Percentiles rank a stretch among this genome's conserved stretches.
Evolutionary conservation across 2,888 invertebrate species (phyloP).

Genomic region (Fissipunctia ypsillon): DNA sequence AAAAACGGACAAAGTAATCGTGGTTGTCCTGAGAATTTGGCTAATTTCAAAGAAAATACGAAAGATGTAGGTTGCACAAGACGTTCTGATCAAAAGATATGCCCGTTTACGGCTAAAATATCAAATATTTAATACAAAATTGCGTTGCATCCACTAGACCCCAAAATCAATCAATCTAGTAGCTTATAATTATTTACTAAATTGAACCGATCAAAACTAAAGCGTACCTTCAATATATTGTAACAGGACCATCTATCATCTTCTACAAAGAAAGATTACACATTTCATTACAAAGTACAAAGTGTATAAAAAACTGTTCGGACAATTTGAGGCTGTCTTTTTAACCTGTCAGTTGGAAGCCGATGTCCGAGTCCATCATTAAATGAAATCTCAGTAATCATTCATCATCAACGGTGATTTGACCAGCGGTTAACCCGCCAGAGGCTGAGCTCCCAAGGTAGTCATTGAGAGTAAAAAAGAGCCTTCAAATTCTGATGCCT

Average conservation of each 20-base stretch:
- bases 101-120: neutral
- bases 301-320: slow-evolving; percentile 68
- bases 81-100: neutral
- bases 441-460: slow-evolving; percentile 80
- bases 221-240: slow-evolving; percentile 64
- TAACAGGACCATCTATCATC: slow-evolving; percentile 70
- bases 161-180: slow-evolving; percentile 56
- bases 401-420: slow-evolving; percentile 88
- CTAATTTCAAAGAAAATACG: neutral
- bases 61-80: neutral
- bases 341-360: slow-evolving; percentile 83
- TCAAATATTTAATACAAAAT: neutral
- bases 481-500: slow-evolving; percentile 72
- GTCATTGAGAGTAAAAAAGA: slow-evolving; percentile 75
- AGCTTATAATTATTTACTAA: slow-evolving; percentile 56
- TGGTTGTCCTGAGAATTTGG: neutral
- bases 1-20: slow-evolving; percentile 13
- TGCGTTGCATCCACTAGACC: slow-evolving; percentile 5
- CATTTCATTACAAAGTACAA: slow-evolving; percentile 78
- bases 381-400: slow-evolving; percentile 88
- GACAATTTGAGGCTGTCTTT: slow-evolving; percentile 75
- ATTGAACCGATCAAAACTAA: slow-evolving; percentile 67
- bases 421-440: slow-evolving; percentile 84
- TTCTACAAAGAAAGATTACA: slow-evolving; percentile 76
- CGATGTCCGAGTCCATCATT: slow-evolving; percentile 82